phyloP scores from a whole-genome alignment of 2,888 invertebrate genomes.

The Leucania comma region DNA sequence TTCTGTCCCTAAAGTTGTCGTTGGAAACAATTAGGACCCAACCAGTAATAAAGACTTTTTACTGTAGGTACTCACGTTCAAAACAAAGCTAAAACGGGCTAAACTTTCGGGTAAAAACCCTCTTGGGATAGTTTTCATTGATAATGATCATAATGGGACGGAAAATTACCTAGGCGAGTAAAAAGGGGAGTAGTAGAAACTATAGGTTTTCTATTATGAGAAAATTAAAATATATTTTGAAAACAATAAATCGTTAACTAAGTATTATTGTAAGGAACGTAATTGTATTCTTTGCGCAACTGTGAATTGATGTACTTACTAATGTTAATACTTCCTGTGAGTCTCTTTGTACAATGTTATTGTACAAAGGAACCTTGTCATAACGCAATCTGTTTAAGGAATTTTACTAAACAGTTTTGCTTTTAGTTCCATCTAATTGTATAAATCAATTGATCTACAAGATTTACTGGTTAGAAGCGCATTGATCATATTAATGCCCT shows the following conservation, averaged over 20 bases:
- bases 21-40: constrained; percentile 34
- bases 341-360: constrained; percentile 2
- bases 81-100: neutral
- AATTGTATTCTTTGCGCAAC: neutral
- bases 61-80: constrained; percentile 3
- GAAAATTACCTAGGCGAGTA: constrained; percentile 1
- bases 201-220: neutral
- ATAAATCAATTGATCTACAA: constrained; percentile 19
- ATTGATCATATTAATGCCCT: constrained; percentile 27
- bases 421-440: neutral
- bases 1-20: constrained; percentile 30
- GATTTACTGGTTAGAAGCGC: constrained; percentile 22
- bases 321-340: constrained; percentile 4
- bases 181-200: neutral
- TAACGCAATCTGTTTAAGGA: neutral
- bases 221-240: neutral
- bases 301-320: constrained; percentile 10
- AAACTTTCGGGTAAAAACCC: constrained; percentile 40
- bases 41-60: constrained; percentile 18
- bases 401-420: neutral
- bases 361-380: constrained; percentile 1
- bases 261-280: neutral
- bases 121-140: constrained; percentile 22
- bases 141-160: constrained; percentile 35
- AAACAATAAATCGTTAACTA: neutral